Base-by-base conservation (phyloP, 2,113 vertebrate genomes). In the Lethenteron reissneri region DNA sequence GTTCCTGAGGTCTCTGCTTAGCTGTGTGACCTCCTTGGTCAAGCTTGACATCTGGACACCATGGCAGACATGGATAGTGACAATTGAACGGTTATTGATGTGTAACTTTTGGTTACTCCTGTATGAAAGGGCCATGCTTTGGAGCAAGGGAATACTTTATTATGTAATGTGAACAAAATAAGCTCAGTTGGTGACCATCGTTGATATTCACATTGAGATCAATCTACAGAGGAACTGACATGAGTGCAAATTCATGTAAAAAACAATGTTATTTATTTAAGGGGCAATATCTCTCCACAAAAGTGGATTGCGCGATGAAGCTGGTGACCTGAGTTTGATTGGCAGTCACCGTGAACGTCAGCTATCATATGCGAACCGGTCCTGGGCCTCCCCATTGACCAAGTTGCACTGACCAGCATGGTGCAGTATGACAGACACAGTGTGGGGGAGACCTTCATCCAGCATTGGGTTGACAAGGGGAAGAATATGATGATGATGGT, bases 1-100 rank as follows among this genome's bases (percentile, higher is more conserved):
- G 73, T 84, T 82, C 79, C 83, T 83, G 57, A 86, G 78, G 75
- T 86, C 85, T 72, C 81, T 79, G 74, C 84, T 85, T 75, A 86
- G 82, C 69, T 77, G 78, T 70, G 80, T 82, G 13, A 86, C 85
- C 75, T 86, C 83, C 73, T 82, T 81, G 5, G 84, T 83, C 69
- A 86, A 80, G 72, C 73, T 73, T 73, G 76, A 83, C 83, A 86
- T 84, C 85, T 86, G 78, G 7, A n/a, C 8, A 25, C 57, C 15
- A 74, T 70, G 69, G 58, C 60, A 71, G 15, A 68, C 19, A 15
- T 68, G 15, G 15, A 68, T 15, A 68, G 62, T 68, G 15, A n/a
- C 19, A 68, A n/a, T n/a, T 15, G 15, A 68, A 19, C 15, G 5
- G 15, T n/a, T 68, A 19, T 19, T n/a, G 62, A 9, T 68, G 19